Base-by-base conservation (phyloP, 2,113 vertebrate genomes). In the Scopus umbretta region DNA sequence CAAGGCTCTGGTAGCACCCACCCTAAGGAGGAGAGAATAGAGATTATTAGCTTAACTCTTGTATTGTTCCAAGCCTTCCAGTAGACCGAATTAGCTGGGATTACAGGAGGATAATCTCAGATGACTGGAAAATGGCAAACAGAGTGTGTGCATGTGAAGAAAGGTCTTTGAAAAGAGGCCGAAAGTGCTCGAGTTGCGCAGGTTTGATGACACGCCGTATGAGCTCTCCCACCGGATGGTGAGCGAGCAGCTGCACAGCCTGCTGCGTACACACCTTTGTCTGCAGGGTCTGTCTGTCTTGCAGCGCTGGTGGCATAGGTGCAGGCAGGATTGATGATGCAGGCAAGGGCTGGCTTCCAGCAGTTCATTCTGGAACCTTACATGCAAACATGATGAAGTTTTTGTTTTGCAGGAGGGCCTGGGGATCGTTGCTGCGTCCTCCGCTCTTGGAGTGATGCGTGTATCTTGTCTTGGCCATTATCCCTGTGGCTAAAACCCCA, bases 181-280 rank as follows among this genome's bases (percentile, higher is more conserved):
- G 53, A 22, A 36, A 43, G 45, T 40, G 71, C 23, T 47, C 0
- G 0, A 16, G 30, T 19, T 58, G 56, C n/a, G 42, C 30, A 8
- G 45, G 42, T 47, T 52, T 56, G 42, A 27, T 30, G 47, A 30
- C 1, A 0, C 2, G 1, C n/a, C 27, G 30, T 0, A 0, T 29
- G 16, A 36, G 21, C 26, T 52, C 30, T 43, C 36, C 34, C 25
- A 8, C 21, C 0, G 0, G 26, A 7, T 30, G 36, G 62, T 29
- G 62, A 47, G 21, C 2, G 43, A 61, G 74, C 50, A 61, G 70
- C 80, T 21, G 18, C 13, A 5, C 56, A 20, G 34, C 40, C 58
- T 16, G 9, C 47, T 38, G 1, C 3, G 5, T 22, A 7, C 40
- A 6, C 0, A 1, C 26, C 2, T 72, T 47, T 68, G 32, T 58